Base-by-base conservation (phyloP, 2,113 vertebrate genomes). In the Sisor rabdophorus region DNA sequence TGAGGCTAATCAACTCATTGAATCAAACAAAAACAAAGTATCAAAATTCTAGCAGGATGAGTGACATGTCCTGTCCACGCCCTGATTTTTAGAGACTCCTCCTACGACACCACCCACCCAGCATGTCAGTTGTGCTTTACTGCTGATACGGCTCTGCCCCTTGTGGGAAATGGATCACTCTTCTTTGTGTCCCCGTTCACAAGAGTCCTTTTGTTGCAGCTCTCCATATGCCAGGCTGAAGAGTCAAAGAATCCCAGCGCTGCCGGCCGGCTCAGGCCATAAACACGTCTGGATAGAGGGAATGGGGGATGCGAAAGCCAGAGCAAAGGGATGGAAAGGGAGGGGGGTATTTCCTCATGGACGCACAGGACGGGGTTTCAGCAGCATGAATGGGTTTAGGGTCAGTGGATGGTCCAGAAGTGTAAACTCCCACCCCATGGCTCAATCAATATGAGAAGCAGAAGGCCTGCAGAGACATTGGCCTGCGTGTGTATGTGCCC, bases 121-220 rank as follows among this genome's bases (percentile, higher is more conserved):
- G 20, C 74, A 76, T 76, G 77, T 71, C 79, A 78, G 54, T 81
- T 73, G 76, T 48, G 59, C 77, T 86, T 83, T 79, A 84, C 65
- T 67, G 63, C 79, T 40, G 20, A 55, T 32, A 59, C 78, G 80
- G 47, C 80, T 77, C 83, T 81, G 11, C 84, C 80, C 83, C 74
- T 76, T 75, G 53, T 68, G 76, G 60, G 72, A 74, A 75, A 82
- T 52, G 59, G 72, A 77, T 48, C 79, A 67, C 56, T 73, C 76
- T 73, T 73, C 84, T 84, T 83, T 82, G 79, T 85, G 73, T 78
- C 73, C 53, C 59, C 24, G 75, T 67, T 81, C 76, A 85, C 83
- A 87, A 85, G 84, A 71, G 81, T 40, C 76, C 83, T 82, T 84
- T 87, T 87, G 86, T 87, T 82, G 77, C 32, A 24, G 72, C 69